Conservation (phyloP, 2,113 vertebrate genomes). For the Phalacrocorax brasilianus region DNA sequence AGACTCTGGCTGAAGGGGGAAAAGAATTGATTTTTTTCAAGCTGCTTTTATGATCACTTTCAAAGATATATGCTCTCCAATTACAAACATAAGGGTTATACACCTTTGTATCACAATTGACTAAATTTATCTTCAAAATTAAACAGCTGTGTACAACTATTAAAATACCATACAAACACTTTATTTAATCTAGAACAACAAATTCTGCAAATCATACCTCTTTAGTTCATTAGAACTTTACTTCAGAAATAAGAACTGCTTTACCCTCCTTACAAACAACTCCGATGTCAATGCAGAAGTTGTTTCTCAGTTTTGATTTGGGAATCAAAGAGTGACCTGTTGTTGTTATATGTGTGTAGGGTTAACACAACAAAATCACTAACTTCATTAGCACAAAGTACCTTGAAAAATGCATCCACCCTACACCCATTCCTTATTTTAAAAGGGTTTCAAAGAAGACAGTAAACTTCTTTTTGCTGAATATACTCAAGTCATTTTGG, state of each 20-base stretch:
- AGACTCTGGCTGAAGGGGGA: slow-evolving; percentile 78
- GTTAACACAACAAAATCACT: not conserved
- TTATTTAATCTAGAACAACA: not conserved
- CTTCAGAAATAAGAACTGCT: not conserved
- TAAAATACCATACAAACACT: not conserved
- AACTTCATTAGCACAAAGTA: not conserved
- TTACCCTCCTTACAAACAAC: not conserved
- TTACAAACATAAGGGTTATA: not conserved
- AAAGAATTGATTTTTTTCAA: not conserved
- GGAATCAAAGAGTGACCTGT: not conserved
- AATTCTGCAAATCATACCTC: not conserved
- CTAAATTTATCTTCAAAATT: not conserved
- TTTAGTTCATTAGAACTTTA: not conserved
- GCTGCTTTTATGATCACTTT: not conserved
- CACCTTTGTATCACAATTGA: not conserved
- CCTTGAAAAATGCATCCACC: not conserved
- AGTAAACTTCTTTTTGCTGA: not conserved
- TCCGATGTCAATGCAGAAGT: not conserved
- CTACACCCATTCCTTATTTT: not conserved
- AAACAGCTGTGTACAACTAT: not conserved
- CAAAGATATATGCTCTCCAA: not conserved
- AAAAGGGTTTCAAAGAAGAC: not conserved
- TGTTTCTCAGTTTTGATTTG: not conserved
- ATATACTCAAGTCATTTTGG: not conserved
- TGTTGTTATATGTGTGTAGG: not conserved